Evolutionary conservation across 2,113 vertebrate genomes (phyloP).

Genomic region (rat (Rattus norvegicus)): GRCr8 NC_086023.1:121463001-121463500

Average conservation of each 20-base stretch:
- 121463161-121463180: not conserved
- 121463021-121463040: not conserved
- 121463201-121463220: not conserved
- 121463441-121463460: not conserved
- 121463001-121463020: not conserved
- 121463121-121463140: not conserved
- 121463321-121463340: not conserved
- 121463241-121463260: not conserved
- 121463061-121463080: not conserved
- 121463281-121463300: too few species aligned
- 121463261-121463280: not conserved
- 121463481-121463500: not conserved
- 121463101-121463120: not conserved
- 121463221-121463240: not conserved
- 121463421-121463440: not conserved
- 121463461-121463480: not conserved
- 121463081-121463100: not conserved
- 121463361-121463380: not conserved
- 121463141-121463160: not conserved
- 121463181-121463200: not conserved
- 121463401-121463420: not conserved
- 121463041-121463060: not conserved
- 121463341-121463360: not conserved
- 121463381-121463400: not conserved
- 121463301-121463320: not conserved